These are phyloP conservation scores for Pipa parva DNA, from an alignment of 2,113 vertebrate species.

Conservation along the genomic window DNA sequence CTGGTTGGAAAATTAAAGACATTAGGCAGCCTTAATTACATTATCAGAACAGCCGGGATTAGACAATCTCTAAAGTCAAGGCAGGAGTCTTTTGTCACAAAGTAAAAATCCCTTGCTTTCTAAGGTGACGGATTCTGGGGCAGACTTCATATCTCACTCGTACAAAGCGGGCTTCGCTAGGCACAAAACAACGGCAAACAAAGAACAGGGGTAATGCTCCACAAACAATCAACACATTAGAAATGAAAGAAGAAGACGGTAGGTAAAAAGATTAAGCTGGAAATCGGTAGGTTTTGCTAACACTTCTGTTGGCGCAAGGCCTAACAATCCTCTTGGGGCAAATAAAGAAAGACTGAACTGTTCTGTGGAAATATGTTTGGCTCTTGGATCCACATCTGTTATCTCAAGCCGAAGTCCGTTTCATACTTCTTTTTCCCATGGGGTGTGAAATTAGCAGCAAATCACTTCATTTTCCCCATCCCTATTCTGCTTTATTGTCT, in stretches of 20 bases:
- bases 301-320: conserved; percentile 69
- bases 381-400: conserved; percentile 59
- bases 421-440: conserved; percentile 59
- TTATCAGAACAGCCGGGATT: conserved; percentile 99
- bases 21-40: conserved; percentile 99
- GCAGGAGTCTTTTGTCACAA: conserved; percentile 91
- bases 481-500: conserved; percentile 54
- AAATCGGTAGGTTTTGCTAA: conserved; percentile 68
- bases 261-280: conserved; percentile 92
- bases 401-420: conserved; percentile 72
- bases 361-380: conserved; percentile 57
- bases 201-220: conserved; percentile 72
- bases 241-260: conserved; percentile 72
- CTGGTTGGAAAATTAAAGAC: conserved; percentile 95
- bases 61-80: conserved; percentile 99
- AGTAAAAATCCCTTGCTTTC: conserved; percentile 87
- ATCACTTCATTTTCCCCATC: conserved; percentile 62
- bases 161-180: conserved; percentile 90
- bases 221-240: conserved; percentile 88
- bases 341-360: conserved; percentile 45
- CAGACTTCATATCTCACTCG: conserved; percentile 82
- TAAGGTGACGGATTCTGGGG: conserved; percentile 84
- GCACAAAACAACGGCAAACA: conserved; percentile 73
- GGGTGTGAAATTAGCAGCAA: conserved; percentile 71
- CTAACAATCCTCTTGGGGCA: conserved; percentile 63